Evolutionary conservation across 2,113 vertebrate genomes (phyloP), one percentile per base, ranked within the genome.

Genomic region (Odocoileus hemionus): DNA sequence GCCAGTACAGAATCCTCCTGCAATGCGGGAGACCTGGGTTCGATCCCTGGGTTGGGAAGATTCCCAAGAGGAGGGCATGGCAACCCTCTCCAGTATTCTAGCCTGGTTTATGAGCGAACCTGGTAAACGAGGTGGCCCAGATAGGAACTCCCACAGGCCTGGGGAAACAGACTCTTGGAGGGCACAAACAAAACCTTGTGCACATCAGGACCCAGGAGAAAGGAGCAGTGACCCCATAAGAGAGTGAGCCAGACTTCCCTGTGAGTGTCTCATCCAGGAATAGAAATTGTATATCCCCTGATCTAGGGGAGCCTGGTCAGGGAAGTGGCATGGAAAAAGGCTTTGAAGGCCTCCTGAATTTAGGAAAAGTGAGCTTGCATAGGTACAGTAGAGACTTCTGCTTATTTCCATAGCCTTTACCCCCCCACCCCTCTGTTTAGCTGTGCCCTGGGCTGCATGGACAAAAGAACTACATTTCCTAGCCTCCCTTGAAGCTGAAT

Each of bases 381-480:
- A 89, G 61, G 30, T 39, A 26, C 2, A 0, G 17, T 11, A 39
- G 50, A 79, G 4, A 58, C 43, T 67, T 95, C n/a, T 25, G 6
- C 39, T 47, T 14, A 4, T 50, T 9, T 2, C 28, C 17, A 12
- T 45, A 26, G 26, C 58, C 74, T 57, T 70, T 5, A 36, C 14
- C 54, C 7, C 7, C 33, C 16, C 15, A 16, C 6, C 61, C 30
- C 33, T n/a, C 4, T 1, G 2, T 89, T 52, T 30, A 91, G 67
- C 47, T 0, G 50, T 13, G 7, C 85, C 16, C 10, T 4, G 30
- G 28, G 5, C 57, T 36, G 19, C 7, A 1, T 25, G 76, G n/a
- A 91, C 25, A 17, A 78, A 47, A 86, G 60, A 70, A 97, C 96
- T 96, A 61, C 95, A 84, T 90, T 95, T 97, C 97, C 96, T 96